Percentiles rank a stretch among this genome's conserved stretches.
Conservation (phyloP, 1,140 invertebrate genomes). For the Paraescarpia echinospica region DNA sequence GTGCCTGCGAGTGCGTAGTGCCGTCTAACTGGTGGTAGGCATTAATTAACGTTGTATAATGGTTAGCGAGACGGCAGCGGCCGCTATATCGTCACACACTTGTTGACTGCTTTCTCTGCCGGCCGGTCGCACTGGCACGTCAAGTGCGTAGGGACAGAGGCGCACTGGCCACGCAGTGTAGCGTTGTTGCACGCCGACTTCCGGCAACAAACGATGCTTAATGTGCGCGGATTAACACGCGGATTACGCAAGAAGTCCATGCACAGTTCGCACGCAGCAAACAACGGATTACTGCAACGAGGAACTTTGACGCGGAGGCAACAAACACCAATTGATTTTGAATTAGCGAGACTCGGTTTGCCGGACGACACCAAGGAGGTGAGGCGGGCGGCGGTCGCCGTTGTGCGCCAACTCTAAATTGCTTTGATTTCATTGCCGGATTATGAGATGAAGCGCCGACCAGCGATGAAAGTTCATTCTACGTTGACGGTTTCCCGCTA, state of each 20-base stretch:
- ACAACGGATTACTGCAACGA: background rate
- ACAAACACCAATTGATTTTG: slow-evolving; percentile 1
- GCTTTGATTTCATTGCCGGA: background rate
- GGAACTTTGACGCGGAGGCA: background rate
- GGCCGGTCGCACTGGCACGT: background rate
- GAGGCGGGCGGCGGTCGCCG: background rate
- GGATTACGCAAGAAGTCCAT: background rate
- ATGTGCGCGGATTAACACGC: background rate
- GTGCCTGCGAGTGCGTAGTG: background rate
- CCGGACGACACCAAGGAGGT: background rate
- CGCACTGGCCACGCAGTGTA: background rate
- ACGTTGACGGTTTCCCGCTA: background rate
- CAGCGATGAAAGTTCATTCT: background rate
- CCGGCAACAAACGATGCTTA: background rate
- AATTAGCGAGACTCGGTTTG: background rate
- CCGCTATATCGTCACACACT: background rate
- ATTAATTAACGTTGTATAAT: slow-evolving; percentile 2
- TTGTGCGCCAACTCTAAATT: background rate
- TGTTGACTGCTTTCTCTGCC: background rate
- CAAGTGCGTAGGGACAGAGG: background rate
- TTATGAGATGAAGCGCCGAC: background rate
- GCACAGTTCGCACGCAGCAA: background rate
- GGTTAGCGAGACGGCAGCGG: background rate
- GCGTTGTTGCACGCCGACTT: background rate
- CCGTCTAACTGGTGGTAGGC: background rate